Evolutionary conservation across 2,797 vertebrate genomes (phyloP).

Genomic region (Falco cherrug): DNA sequence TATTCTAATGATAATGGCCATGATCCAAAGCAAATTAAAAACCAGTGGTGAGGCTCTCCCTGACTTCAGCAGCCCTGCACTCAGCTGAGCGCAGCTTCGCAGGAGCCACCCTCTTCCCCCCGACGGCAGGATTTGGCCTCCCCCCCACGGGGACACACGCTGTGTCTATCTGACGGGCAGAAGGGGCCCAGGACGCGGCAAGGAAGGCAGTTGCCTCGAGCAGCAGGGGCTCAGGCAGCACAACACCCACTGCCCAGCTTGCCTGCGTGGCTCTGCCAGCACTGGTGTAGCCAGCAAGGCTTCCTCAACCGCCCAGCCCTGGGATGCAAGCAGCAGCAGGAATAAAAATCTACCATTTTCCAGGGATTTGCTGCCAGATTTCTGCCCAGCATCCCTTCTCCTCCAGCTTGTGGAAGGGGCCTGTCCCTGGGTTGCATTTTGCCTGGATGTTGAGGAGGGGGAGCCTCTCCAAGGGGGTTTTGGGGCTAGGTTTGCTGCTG

Average conservation of each 20-base stretch:
- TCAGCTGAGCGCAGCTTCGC: neutral
- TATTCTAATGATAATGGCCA: constrained; percentile 69
- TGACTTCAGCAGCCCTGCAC: neutral
- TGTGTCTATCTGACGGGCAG: constrained; percentile 46
- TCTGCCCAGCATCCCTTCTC: neutral
- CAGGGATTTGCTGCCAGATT: neutral
- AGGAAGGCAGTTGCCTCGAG: constrained; percentile 23
- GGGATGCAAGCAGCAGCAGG: neutral
- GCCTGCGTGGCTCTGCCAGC: neutral
- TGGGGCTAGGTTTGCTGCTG: neutral
- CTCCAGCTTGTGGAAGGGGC: fast-evolving
- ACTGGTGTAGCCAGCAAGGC: neutral
- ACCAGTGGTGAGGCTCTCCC: constrained; percentile 36
- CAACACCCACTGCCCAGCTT: neutral
- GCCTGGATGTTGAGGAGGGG: neutral
- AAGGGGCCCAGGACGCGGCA: neutral
- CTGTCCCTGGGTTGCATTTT: neutral
- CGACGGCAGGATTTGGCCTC: neutral
- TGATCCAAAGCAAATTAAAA: constrained; percentile 65
- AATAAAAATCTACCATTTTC: neutral
- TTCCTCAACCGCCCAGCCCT: fast-evolving
- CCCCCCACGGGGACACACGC: neutral
- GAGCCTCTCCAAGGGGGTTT: neutral
- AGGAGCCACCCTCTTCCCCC: neutral
- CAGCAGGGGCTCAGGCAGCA: neutral